phyloP scores from a whole-genome alignment of 2,797 vertebrate genomes.

The Tadarida brasiliensis region DNA sequence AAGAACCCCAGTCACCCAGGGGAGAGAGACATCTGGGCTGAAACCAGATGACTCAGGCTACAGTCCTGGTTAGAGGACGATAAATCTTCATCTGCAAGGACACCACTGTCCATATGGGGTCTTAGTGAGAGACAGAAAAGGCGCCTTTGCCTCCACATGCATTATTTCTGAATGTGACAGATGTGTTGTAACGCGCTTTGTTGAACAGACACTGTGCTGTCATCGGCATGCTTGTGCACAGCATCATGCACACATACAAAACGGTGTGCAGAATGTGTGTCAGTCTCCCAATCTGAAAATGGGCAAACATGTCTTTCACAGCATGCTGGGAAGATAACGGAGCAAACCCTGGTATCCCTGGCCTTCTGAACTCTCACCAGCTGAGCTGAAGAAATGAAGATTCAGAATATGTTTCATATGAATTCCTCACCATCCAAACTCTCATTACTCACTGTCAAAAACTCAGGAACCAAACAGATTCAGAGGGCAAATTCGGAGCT shows the following conservation, averaged over 20 bases:
- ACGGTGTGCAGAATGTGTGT: neutral
- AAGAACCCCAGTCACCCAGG: neutral
- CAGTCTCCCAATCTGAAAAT: neutral
- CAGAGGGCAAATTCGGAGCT: neutral
- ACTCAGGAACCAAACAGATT: neutral
- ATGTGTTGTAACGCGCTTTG: too few species aligned
- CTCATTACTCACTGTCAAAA: neutral
- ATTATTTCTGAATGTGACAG: neutral
- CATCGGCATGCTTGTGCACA: neutral
- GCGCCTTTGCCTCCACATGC: neutral
- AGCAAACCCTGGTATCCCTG: neutral
- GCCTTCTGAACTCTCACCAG: neutral
- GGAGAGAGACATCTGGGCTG: neutral
- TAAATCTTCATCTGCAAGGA: neutral
- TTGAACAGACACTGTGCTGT: neutral
- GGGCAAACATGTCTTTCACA: neutral
- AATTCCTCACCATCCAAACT: neutral
- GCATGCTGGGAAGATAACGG: neutral
- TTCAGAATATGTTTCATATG: neutral
- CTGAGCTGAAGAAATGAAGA: neutral
- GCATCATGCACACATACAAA: rapidly evolving
- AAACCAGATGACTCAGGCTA: neutral
- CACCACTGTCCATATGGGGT: neutral
- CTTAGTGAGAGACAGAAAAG: neutral
- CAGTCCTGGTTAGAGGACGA: neutral